Base-by-base conservation (phyloP, 2,113 vertebrate genomes). In the Coryphaenoides rupestris region DNA sequence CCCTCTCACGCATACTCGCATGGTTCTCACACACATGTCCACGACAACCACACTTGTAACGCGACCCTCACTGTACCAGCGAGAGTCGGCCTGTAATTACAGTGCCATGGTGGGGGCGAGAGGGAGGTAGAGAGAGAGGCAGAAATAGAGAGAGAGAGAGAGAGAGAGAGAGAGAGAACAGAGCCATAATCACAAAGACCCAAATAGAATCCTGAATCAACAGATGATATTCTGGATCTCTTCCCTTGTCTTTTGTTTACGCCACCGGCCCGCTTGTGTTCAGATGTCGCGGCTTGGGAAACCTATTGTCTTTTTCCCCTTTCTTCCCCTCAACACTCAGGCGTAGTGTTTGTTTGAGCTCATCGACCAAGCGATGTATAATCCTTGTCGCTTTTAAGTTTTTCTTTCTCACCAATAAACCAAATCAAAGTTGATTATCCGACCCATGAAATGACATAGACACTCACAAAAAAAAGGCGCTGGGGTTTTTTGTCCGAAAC, bases 111-210 rank as follows among this genome's bases (percentile, higher is more conserved):
- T 72, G 81, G 79, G 76, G 68, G 74, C 74, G 54, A 33, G 28
- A 33, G 28, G 28, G 5, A 33, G 28, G 28, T n/a, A n/a, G 28
- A 33, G 28, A 33, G 28, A 33, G 28, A 33, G 28, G 28, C 28
- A 33, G 28, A 33, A 33, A 33, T 33, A 33, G 4, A 10, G 26
- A 6, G 28, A 33, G 28, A 5, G 28, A 33, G 28, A 9, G 3
- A 33, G 28, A 33, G 81, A 77, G 77, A 70, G 73, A 5, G 28
- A 33, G 28, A 9, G 3, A 33, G 28, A 33, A 77, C 75, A 70
- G 73, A 73, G 80, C 80, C 83, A 87, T 87, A 86, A 86, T 85
- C 77, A 86, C 81, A 86, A 83, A 83, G 87, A 87, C 86, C 80
- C 83, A 85, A 85, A 87, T 86, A 89, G 84, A 87, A 84, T 83